These are phyloP conservation scores for Metopia argyrocephala DNA, from an alignment of 2,888 invertebrate species.

Conservation along the genomic window DNA sequence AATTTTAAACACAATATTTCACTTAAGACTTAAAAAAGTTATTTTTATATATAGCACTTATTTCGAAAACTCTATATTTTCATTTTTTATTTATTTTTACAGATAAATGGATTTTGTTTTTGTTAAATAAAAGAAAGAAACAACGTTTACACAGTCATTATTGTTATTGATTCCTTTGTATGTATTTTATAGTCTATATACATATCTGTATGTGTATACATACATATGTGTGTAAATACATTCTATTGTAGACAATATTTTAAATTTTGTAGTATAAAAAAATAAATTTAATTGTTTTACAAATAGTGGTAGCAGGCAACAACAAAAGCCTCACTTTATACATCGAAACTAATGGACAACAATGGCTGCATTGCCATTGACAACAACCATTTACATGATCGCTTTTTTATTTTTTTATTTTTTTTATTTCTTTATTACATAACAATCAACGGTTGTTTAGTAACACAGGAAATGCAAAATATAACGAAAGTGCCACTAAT, in stretches of 20 bases:
- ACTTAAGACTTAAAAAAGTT: too few relatives aligned
- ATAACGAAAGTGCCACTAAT: too few relatives aligned
- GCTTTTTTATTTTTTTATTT: too few relatives aligned
- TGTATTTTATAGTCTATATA: not conserved
- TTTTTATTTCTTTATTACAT: too few relatives aligned
- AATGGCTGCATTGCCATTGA: not conserved
- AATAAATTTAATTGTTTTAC: constrained; percentile 22
- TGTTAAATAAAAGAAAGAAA: constrained; percentile 28
- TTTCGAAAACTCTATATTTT: not conserved
- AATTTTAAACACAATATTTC: too few relatives aligned
- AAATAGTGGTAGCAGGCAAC: not conserved
- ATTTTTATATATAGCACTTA: too few relatives aligned
- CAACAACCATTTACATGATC: not conserved
- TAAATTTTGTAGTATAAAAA: not conserved
- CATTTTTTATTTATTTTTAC: not conserved
- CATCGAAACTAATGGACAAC: constrained; percentile 1
- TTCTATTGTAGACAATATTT: not conserved
- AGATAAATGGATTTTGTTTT: constrained; percentile 15
- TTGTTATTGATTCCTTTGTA: constrained; percentile 42
- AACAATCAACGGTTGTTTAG: too few relatives aligned
- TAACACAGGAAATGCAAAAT: too few relatives aligned
- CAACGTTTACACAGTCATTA: constrained; percentile 55
- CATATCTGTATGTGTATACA: not conserved
- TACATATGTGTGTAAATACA: not conserved
- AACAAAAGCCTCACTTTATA: not conserved